Evolutionary conservation across 2,888 invertebrate species (phyloP), one percentile per base, ranked within the genome.

Genomic region (Minunthozetes semirufus): DNA sequence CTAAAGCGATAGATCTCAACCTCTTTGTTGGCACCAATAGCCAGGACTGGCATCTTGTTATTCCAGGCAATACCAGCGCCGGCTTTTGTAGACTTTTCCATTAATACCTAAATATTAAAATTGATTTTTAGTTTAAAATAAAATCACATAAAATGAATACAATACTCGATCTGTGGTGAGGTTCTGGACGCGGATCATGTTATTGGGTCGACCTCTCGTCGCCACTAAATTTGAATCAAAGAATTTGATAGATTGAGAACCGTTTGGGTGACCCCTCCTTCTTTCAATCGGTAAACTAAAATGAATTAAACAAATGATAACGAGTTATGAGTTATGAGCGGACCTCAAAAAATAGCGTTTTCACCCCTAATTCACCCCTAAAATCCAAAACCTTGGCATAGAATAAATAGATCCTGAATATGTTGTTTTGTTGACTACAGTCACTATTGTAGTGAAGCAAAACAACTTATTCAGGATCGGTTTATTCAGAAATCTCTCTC

Each of bases 61-160:
- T 89, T 88, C 88, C 89, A 89, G 0, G 85, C 84, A 75, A 88
- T 81, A 48, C 88, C 88, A 0, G 87, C 86, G 56, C 85, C 86
- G 13, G 88, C 81, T 79, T 80, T 77, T 6, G 78, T 38, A 9
- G 46, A 15, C 42, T 27, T 11, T 22, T 75, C 66, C n/a, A 75
- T 11, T 56, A 48, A 70, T 38, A 74, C 63, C 74, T 74, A 25
- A 22, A 38, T 4, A 25, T 38, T 15, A 66, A 25, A 25, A 2
- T 22, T 66, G 27, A 27, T 8, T 53, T 50, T 22, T 66, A 27
- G 17, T 8, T 53, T 50, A 19, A 53, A 33, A 38, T 11, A 9
- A 76, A 53, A 66, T 66, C 53, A 48, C 27, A 71, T 13, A 59
- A 66, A 56, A 63, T 17, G 22, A 33, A 73, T 66, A 25, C 42